Percentiles rank a stretch among this genome's conserved stretches.
Conservation (phyloP, 2,113 vertebrate genomes). For the Harpagus bidentatus region DNA sequence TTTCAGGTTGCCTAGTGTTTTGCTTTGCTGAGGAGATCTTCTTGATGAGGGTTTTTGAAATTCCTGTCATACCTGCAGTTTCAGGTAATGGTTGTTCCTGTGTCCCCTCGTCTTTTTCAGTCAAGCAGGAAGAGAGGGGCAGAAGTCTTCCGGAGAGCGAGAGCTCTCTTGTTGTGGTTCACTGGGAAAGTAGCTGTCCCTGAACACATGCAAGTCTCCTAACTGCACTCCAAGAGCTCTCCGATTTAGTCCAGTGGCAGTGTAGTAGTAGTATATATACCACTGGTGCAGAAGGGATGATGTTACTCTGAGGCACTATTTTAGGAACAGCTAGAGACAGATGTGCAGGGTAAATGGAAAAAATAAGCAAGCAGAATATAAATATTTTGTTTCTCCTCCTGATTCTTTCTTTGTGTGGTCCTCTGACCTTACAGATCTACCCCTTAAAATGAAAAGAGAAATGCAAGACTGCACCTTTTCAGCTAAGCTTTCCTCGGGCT, state of each 20-base stretch:
- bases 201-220: not conserved
- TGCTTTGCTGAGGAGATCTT: not conserved
- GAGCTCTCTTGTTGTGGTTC: not conserved
- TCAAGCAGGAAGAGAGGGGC: not conserved
- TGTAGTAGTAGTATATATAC: not conserved
- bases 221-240: not conserved
- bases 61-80: conserved; percentile 30
- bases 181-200: not conserved
- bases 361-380: conserved; percentile 14
- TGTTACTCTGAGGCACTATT: not conserved
- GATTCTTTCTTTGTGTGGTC: conserved; percentile 38
- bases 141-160: not conserved
- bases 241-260: not conserved
- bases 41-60: conserved; percentile 28
- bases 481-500: conserved; percentile 13
- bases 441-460: conserved; percentile 32
- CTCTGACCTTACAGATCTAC: conserved; percentile 16
- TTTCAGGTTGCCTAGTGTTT: not conserved
- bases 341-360: not conserved
- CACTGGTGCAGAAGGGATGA: not conserved
- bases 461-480: conserved; percentile 48
- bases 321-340: conserved; percentile 10
- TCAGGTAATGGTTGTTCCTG: not conserved
- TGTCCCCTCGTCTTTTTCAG: not conserved
- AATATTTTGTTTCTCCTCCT: conserved; percentile 37